phyloP scores from a whole-genome alignment of 2,888 invertebrate genomes.

The Spodoptera exigua region DNA sequence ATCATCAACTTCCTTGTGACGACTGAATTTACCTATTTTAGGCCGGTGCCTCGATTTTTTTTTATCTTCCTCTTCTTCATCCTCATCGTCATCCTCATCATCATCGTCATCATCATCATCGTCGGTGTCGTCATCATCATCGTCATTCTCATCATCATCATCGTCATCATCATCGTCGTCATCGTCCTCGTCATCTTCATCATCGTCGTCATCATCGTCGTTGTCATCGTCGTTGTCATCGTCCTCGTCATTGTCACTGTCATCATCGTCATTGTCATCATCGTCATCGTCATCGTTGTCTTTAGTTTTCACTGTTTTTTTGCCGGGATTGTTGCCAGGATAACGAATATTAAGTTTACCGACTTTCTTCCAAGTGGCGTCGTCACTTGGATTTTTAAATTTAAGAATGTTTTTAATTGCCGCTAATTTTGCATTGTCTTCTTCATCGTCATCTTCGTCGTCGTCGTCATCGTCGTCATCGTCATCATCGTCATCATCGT shows the following conservation, averaged over 20 bases:
- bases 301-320: slow-evolving; percentile 63
- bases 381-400: slow-evolving; percentile 57
- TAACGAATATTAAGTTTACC: slow-evolving; percentile 66
- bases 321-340: slow-evolving; percentile 55
- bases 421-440: slow-evolving; percentile 73
- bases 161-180: slow-evolving; percentile 71
- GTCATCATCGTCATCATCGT: slow-evolving; percentile 76
- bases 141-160: slow-evolving; percentile 82
- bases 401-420: slow-evolving; percentile 63
- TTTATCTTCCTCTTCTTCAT: slow-evolving; percentile 71
- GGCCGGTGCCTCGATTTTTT: slow-evolving; percentile 45
- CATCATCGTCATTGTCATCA: slow-evolving; percentile 72
- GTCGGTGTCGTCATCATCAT: slow-evolving; percentile 72
- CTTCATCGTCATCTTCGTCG: slow-evolving; percentile 72
- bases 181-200: slow-evolving; percentile 78
- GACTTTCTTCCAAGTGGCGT: slow-evolving; percentile 64
- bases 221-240: slow-evolving; percentile 79
- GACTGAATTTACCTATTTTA: slow-evolving; percentile 66
- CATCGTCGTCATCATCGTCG: slow-evolving; percentile 83
- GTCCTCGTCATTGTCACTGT: slow-evolving; percentile 68
- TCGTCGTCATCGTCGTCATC: slow-evolving; percentile 65
- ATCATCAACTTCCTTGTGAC: slow-evolving; percentile 75
- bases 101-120: slow-evolving; percentile 84
- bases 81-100: slow-evolving; percentile 70
- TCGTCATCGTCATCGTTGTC: slow-evolving; percentile 82